A percentile compares a stretch with the other conserved stretches of the same genome.
phyloP scores from a whole-genome alignment of 2,113 vertebrate species.

The Cricetomys ansorgei region DNA sequence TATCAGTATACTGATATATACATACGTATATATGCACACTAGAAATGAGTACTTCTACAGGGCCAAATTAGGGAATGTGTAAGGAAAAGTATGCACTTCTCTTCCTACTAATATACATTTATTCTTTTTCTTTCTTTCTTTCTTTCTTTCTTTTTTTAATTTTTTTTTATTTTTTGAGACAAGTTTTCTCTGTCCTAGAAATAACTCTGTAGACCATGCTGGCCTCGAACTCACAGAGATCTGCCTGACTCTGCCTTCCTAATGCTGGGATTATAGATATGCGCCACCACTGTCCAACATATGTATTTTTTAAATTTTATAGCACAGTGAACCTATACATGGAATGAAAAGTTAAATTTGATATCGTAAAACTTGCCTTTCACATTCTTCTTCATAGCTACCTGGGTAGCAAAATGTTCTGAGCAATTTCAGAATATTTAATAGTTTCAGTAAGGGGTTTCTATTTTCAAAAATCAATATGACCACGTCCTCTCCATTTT shows the following conservation, averaged over 20 bases:
- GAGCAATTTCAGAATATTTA: background rate
- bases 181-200: too few species aligned
- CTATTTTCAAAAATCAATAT: background rate
- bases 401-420: background rate
- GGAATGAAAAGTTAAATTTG: constrained; percentile 17
- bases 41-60: background rate
- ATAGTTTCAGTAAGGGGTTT: background rate
- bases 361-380: background rate
- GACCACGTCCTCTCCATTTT: background rate
- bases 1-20: background rate
- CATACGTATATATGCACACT: background rate
- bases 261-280: too few species aligned
- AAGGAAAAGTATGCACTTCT: background rate
- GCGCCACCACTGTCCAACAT: too few species aligned
- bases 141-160: too few species aligned
- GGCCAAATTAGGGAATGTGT: background rate
- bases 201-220: too few species aligned
- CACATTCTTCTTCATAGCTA: background rate
- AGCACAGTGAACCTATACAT: background rate
- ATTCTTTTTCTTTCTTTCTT: background rate
- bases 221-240: too few species aligned
- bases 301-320: too few species aligned
- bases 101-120: background rate
- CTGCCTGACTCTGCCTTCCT: too few species aligned
- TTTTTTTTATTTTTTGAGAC: too few species aligned